phyloP scores from a whole-genome alignment of 2,888 invertebrate species.

The Mesorhabditis sp. region DNA sequence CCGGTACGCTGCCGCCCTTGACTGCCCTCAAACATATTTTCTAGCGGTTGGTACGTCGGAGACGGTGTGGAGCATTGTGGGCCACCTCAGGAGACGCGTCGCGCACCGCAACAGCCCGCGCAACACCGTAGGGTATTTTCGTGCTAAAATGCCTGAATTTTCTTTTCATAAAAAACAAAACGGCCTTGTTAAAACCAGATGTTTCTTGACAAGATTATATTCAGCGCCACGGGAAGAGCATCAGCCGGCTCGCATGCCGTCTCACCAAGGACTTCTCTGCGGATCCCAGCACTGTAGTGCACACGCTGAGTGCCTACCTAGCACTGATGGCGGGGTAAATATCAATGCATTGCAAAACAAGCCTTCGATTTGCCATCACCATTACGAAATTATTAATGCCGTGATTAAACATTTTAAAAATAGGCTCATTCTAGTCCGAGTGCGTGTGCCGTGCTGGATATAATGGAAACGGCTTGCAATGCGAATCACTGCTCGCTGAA shows the following conservation, averaged over 20 bases:
- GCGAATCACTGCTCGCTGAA: constrained; percentile 47
- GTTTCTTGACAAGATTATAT: neutral
- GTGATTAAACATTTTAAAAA: neutral
- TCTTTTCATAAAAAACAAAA: no score
- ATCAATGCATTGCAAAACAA: no score
- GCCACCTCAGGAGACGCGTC: constrained; percentile 37
- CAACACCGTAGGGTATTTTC: constrained; percentile 1
- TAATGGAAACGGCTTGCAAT: constrained; percentile 68
- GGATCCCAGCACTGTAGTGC: constrained; percentile 72
- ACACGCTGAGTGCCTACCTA: constrained; percentile 82
- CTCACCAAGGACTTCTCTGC: constrained; percentile 31
- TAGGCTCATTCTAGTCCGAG: constrained; percentile 31
- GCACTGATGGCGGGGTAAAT: constrained; percentile 66
- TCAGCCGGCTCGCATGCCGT: constrained; percentile 28
- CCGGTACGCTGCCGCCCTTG: constrained; percentile 16
- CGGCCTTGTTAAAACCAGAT: neutral
- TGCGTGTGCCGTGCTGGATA: constrained; percentile 73
- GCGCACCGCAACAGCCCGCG: neutral
- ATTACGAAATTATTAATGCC: no score
- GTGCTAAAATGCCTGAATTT: neutral
- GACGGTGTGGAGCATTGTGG: constrained; percentile 55
- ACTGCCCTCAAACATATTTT: neutral
- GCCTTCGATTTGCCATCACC: no score
- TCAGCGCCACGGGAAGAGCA: constrained; percentile 8
- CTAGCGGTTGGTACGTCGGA: constrained; percentile 56